Conservation (phyloP, 2,797 vertebrate genomes). For the Odontamblyopus rebecca region DNA sequence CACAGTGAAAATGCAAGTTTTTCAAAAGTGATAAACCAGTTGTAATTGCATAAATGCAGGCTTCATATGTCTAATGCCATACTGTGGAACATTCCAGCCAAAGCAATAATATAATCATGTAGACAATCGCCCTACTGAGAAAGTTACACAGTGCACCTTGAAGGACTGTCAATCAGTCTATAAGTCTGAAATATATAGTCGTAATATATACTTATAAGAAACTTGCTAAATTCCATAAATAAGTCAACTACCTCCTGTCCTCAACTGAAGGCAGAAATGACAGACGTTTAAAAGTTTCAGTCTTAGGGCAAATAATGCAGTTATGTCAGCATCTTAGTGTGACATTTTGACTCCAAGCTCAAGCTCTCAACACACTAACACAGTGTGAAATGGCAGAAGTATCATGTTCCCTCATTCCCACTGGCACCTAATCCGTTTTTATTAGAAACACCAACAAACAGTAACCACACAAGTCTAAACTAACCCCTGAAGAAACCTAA, state of each 20-base stretch:
- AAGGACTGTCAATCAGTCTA: neutral
- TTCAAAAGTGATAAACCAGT: too few relatives aligned
- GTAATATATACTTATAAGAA: neutral
- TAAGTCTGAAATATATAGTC: neutral
- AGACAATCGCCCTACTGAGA: neutral
- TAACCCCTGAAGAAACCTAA: conserved; percentile 7
- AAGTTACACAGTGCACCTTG: neutral
- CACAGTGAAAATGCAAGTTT: too few relatives aligned
- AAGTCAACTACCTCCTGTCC: neutral
- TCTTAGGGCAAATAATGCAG: neutral
- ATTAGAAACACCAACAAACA: conserved; percentile 10
- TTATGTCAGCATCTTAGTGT: neutral
- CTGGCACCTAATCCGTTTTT: conserved; percentile 5
- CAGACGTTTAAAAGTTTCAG: neutral
- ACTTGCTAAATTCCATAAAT: neutral
- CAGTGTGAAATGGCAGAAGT: conserved; percentile 2
- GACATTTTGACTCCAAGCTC: neutral
- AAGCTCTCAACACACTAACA: conserved; percentile 1
- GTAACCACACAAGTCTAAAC: neutral
- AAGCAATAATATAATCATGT: neutral
- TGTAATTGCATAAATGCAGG: too few relatives aligned
- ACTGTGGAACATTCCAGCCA: neutral
- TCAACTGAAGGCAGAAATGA: neutral
- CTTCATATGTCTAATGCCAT: neutral
- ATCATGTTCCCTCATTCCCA: neutral